These are phyloP conservation scores for Eolophus roseicapilla DNA, from an alignment of 2,113 vertebrate genomes.

Conservation along the genomic window DNA sequence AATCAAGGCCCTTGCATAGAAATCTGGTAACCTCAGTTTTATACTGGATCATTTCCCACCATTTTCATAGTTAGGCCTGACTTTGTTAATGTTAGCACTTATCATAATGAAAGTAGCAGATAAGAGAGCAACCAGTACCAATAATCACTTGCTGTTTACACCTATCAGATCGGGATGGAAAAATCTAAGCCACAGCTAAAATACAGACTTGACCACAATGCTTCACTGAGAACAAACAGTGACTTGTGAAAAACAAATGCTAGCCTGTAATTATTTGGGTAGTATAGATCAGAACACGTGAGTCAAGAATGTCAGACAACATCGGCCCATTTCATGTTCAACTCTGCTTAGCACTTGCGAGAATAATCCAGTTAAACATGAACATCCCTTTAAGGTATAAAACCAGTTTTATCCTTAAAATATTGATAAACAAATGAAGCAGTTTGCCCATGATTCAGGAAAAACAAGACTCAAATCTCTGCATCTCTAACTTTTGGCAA, in stretches of 20 bases:
- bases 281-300: not conserved
- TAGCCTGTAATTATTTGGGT: not conserved
- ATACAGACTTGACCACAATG: not conserved
- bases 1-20: not conserved
- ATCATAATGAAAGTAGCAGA: not conserved
- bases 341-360: not conserved
- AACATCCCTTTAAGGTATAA: not conserved
- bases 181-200: not conserved
- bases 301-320: not conserved
- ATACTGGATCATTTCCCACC: not conserved
- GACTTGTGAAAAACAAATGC: not conserved
- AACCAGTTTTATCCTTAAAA: not conserved
- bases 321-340: not conserved
- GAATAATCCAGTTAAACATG: not conserved
- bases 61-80: not conserved
- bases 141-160: not conserved
- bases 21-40: not conserved
- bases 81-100: not conserved
- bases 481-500: not conserved
- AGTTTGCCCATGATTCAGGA: not conserved
- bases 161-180: not conserved
- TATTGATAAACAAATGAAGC: not conserved
- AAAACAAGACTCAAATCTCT: not conserved
- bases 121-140: not conserved
- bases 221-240: not conserved